A percentile compares a stretch with the other conserved stretches of the same genome.
These are phyloP conservation scores for Drosophila helvetica DNA, from an alignment of 2,888 invertebrate genomes.

Conservation along the genomic window DNA sequence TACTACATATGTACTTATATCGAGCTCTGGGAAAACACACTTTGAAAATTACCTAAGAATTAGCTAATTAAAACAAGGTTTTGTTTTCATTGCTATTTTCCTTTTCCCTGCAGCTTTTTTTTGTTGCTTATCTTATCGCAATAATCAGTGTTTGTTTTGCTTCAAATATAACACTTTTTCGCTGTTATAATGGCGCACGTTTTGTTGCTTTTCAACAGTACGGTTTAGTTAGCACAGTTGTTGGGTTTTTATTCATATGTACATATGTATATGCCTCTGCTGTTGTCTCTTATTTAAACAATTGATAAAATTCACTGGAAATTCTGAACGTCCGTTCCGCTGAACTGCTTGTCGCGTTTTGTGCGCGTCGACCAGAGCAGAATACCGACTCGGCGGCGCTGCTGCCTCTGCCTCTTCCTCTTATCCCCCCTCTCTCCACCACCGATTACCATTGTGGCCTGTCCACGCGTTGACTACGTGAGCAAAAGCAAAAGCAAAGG, in stretches of 20 bases:
- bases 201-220: slow-evolving; percentile 6
- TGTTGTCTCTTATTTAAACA: slow-evolving; percentile 60
- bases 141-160: slow-evolving; percentile 49
- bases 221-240: slow-evolving; percentile 26
- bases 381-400: slow-evolving; percentile 45
- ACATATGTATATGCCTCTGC: slow-evolving; percentile 25
- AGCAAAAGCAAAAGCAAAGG: slow-evolving; percentile 63
- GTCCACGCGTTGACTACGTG: slow-evolving; percentile 77
- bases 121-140: slow-evolving; percentile 53
- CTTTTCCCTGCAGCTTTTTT: slow-evolving; percentile 22
- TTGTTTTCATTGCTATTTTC: slow-evolving; percentile 2
- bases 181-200: neutral
- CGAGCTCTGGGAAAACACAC: neutral
- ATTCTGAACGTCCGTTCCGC: slow-evolving; percentile 66
- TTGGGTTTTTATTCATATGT: too few relatives aligned
- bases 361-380: slow-evolving; percentile 35
- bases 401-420: slow-evolving; percentile 28
- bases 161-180: slow-evolving; percentile 36
- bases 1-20: slow-evolving; percentile 7
- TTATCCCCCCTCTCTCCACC: slow-evolving; percentile 7
- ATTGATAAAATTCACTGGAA: slow-evolving; percentile 33
- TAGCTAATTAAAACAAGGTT: slow-evolving; percentile 19
- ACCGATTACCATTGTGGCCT: slow-evolving; percentile 12
- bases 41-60: slow-evolving; percentile 56
- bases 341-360: slow-evolving; percentile 66